Evolutionary conservation across 2,888 invertebrate species (phyloP), one percentile per base, ranked within the genome.

Genomic region (Venustoraphidia nigricollis): DNA sequence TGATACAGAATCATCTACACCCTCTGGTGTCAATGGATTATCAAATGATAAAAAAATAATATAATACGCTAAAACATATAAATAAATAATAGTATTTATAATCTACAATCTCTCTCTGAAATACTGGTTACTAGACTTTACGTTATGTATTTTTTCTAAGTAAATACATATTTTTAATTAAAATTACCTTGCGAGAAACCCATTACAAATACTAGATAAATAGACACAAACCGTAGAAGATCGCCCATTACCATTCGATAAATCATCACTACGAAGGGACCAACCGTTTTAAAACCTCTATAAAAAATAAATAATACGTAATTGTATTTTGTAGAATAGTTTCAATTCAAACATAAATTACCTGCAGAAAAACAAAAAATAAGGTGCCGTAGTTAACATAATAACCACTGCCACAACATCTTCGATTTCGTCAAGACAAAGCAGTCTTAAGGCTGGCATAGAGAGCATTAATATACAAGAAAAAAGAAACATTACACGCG

Each of bases 261-360:
- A 57, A 98, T 94, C 96, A 97, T 97, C 56, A 96, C 92, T n/a
- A 97, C 97, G 77, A 97, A 97, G 0, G 97, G 97, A 4, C 97
- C 97, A 1, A 97, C 95, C 0, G 95, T 92, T 68, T 94, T 93
- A 67, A 97, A 93, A 10, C 95, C 96, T 60, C 97, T 93, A 68
- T 40, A 73, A 69, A 55, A 10, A 52, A 38, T n/a, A 40, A 43
- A 11, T 34, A 42, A 5, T 8, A 8, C n/a, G n/a, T n/a, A n/a
- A n/a, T n/a, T n/a, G 13, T 5, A 38, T 38, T 40, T 41, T 36
- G 37, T 34, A 44, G 46, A 44, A n/a, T 36, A 36, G 5, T 27
- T 27, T 27, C 10, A 10, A 36, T 40, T 14, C 11, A 34, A 11
- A 11, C 11, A 14, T 34, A 34, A 35, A 8, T 55, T 65, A 90